Base-by-base conservation (phyloP, 2,888 invertebrate genomes). In the Pollenia amentaria region DNA sequence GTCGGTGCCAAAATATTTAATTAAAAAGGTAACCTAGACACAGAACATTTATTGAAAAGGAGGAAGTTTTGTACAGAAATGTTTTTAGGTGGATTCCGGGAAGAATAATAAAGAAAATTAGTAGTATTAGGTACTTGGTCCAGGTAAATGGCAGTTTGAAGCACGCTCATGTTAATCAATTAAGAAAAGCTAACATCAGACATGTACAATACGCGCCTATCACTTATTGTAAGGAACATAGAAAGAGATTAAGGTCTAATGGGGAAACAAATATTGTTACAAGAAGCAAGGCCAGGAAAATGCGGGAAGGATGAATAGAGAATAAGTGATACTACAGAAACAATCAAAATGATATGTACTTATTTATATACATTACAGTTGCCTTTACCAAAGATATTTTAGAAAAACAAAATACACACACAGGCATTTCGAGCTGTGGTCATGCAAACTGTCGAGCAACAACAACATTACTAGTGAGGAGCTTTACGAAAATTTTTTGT, bases 21-120 rank as follows among this genome's bases (percentile, higher is more conserved):
- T 6, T 42, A 16, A 16, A 53, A n/a, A n/a, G 10, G 11, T 16
- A 14, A 7, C 11, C 0, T 46, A 73, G 7, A n/a, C 3, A 60
- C n/a, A 64, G 57, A 73, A 60, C n/a, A 29, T 73, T 73, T 60
- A 6, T 9, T 8, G 44, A 12, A 29, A 57, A 75, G 48, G 75
- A 64, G 42, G 10, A 64, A 9, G 53, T 64, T 6, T 76, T 40
- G 9, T 64, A 76, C 64, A 64, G 76, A 9, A 76, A 76, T 21
- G 53, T 64, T 14, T 51, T 64, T 53, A 51, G 64, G 42, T 76
- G 64, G 64, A 64, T 76, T 16, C 48, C 18, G 6, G 64, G 40
- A 11, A 64, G 16, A 40, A 38, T 75, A 12, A 18, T 75, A 48
- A 76, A 48, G 6, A 76, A 42, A 64, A 3, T 64, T 8, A 76